These are phyloP conservation scores for Oryzias dopingdopingensis DNA, from an alignment of 2,797 vertebrate species.

Conservation along the genomic window DNA sequence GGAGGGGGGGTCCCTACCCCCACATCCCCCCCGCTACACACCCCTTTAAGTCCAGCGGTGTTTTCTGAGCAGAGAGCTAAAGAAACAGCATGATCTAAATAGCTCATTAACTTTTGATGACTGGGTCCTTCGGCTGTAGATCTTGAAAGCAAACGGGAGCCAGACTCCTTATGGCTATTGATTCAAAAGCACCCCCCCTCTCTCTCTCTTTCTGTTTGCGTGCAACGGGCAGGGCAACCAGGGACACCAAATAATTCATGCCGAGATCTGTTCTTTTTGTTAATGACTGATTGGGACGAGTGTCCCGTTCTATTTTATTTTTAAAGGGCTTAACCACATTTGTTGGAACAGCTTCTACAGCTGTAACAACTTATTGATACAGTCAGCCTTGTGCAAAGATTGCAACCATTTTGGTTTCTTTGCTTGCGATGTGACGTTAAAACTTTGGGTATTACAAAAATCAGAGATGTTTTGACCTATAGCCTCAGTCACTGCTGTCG, in stretches of 20 bases:
- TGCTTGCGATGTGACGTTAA: too few species aligned
- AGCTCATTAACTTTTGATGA: constrained; percentile 81
- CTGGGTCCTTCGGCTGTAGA: constrained; percentile 73
- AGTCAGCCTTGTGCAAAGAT: neutral
- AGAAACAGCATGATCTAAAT: constrained; percentile 75
- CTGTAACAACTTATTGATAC: constrained; percentile 20
- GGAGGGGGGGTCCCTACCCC: too few species aligned
- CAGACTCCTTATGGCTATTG: constrained; percentile 75
- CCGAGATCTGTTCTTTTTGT: constrained; percentile 49
- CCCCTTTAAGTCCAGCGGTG: constrained; percentile 42
- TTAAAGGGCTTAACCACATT: constrained; percentile 26
- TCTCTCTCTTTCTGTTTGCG: constrained; percentile 20
- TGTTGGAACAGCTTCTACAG: constrained; percentile 26
- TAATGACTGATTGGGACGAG: constrained; percentile 52
- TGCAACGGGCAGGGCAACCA: constrained; percentile 43
- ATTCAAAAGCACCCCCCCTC: constrained; percentile 52
- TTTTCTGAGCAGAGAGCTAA: constrained; percentile 59
- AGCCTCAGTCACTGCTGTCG: too few species aligned
- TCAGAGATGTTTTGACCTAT: too few species aligned
- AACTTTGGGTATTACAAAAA: too few species aligned
- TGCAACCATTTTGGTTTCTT: too few species aligned
- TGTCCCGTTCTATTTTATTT: constrained; percentile 37
- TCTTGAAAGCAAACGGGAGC: constrained; percentile 74
- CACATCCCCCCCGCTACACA: constrained; percentile 2
- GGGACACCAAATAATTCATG: constrained; percentile 72